Percentiles rank a stretch among this genome's conserved stretches.
Evolutionary conservation across 2,113 vertebrate genomes (phyloP).

Genomic region (Thermophis baileyi): DNA sequence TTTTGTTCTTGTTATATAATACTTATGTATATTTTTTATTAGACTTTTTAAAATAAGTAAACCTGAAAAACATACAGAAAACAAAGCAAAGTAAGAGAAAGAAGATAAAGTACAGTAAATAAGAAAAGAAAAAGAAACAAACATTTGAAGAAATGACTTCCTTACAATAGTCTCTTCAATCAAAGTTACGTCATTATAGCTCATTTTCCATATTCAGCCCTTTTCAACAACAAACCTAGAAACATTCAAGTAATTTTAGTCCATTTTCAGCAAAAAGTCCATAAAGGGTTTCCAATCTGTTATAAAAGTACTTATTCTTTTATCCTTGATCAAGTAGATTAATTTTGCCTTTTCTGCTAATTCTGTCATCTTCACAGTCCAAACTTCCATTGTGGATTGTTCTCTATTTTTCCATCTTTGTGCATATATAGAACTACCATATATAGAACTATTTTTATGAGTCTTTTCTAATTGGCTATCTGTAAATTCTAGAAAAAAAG

Average conservation of each 20-base stretch:
- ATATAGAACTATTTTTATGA: not conserved
- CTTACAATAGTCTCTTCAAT: not conserved
- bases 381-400: not conserved
- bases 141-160: not conserved
- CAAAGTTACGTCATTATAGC: not conserved
- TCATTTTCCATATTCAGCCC: not conserved
- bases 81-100: not conserved
- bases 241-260: not conserved
- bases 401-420: not conserved
- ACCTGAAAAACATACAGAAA: not conserved
- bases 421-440: not conserved
- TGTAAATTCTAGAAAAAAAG: not conserved
- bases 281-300: not conserved
- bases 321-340: not conserved
- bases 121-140: not conserved
- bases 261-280: not conserved
- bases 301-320: not conserved
- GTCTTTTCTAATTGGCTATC: not conserved
- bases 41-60: not conserved
- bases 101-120: not conserved
- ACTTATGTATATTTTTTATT: not conserved
- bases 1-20: not conserved
- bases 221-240: not conserved
- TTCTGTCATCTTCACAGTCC: not conserved
- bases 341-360: not conserved